A percentile compares a stretch with the other conserved stretches of the same genome.
phyloP scores from a whole-genome alignment of 2,797 vertebrate genomes.

The Anabacerthia variegaticeps region DNA sequence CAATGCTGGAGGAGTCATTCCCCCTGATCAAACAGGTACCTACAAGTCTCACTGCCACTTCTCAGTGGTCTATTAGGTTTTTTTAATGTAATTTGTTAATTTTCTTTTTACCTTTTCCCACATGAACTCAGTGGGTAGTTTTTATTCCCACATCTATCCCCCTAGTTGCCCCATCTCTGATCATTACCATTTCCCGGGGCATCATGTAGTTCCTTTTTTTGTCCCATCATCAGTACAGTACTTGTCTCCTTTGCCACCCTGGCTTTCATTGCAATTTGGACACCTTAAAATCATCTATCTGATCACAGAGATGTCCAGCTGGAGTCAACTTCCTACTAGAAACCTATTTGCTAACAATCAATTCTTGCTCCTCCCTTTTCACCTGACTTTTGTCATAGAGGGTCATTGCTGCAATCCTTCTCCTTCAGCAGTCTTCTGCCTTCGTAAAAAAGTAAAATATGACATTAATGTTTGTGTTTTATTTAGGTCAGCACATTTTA shows the following conservation, averaged over 20 bases:
- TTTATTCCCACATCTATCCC: neutral
- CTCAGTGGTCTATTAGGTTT: neutral
- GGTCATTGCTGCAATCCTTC: neutral
- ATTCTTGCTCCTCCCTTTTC: neutral
- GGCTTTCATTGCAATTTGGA: neutral
- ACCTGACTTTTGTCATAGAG: neutral
- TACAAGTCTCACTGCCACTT: neutral
- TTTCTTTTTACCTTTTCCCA: neutral
- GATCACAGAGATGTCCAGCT: neutral
- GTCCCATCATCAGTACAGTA: neutral
- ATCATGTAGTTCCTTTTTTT: neutral
- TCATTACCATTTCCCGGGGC: neutral
- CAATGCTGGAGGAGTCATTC: rapidly evolving
- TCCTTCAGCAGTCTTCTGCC: neutral
- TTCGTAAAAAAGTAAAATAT: neutral
- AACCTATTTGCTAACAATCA: neutral
- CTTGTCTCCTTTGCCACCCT: neutral
- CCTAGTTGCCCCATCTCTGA: neutral
- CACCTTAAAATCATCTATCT: neutral
- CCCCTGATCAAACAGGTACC: rapidly evolving
- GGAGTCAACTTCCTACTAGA: neutral
- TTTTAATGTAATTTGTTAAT: neutral
- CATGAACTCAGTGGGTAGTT: neutral
- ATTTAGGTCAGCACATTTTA: neutral
- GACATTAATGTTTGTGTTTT: neutral